Conservation (phyloP, 1,140 invertebrate genomes). For the Listronotus oregonensis region DNA sequence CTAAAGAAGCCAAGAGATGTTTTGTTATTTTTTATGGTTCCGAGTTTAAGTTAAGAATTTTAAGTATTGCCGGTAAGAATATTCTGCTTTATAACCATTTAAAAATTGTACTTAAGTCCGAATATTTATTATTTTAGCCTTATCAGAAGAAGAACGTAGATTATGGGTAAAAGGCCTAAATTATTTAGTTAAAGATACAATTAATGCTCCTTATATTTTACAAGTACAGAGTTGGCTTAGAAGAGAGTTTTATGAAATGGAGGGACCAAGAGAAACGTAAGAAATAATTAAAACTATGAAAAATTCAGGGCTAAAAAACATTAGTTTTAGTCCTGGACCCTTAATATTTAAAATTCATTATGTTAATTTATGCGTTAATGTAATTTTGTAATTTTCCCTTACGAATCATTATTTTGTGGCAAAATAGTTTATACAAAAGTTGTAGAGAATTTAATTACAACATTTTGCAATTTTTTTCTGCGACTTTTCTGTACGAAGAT, state of each 20-base stretch:
- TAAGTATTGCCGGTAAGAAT: conserved; percentile 80
- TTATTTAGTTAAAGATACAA: conserved; percentile 81
- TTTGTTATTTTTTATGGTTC: conserved; percentile 91
- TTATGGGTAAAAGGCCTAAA: conserved; percentile 83
- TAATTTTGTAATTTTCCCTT: no score
- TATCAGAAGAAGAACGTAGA: conserved; percentile 86
- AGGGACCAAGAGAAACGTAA: conserved; percentile 77
- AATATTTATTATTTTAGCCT: conserved; percentile 62
- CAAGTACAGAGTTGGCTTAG: conserved; percentile 91
- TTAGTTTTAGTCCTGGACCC: no score
- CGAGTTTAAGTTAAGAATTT: conserved; percentile 88
- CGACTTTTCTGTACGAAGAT: no score
- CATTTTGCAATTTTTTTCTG: no score
- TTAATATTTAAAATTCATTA: no score
- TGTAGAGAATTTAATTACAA: no score
- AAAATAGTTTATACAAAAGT: no score
- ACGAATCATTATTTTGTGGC: no score
- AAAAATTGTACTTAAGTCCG: no score
- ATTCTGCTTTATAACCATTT: neutral
- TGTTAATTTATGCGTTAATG: no score
- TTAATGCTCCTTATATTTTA: conserved; percentile 79
- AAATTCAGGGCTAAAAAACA: no score
- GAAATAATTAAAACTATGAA: conserved; percentile 23
- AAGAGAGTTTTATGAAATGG: conserved; percentile 92
- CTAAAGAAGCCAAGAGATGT: conserved; percentile 77